Evolutionary conservation across 2,797 vertebrate species (phyloP).

Genomic region (Ceryle rudis): DNA sequence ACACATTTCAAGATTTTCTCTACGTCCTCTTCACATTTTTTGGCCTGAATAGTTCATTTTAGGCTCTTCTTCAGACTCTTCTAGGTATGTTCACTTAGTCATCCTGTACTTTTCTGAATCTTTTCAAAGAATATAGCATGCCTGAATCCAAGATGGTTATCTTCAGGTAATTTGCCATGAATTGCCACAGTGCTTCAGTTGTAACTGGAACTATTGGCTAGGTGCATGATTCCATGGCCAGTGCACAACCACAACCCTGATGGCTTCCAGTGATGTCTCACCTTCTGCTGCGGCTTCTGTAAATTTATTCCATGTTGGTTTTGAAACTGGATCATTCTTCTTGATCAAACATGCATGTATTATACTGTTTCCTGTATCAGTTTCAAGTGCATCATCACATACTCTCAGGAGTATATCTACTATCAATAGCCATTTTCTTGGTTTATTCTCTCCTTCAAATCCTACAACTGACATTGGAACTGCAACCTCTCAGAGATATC

Average conservation of each 20-base stretch:
- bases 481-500: background rate
- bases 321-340: constrained; percentile 2
- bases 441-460: background rate
- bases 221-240: accelerated
- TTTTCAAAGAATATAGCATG: background rate
- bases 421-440: background rate
- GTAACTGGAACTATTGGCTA: background rate
- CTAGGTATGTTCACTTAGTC: background rate
- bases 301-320: background rate
- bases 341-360: background rate
- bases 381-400: background rate
- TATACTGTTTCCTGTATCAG: background rate
- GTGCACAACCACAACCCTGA: background rate
- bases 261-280: background rate
- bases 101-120: background rate
- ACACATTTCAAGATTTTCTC: background rate
- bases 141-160: background rate
- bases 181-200: background rate
- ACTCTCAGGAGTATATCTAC: constrained; percentile 1
- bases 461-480: background rate
- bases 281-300: background rate
- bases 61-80: background rate
- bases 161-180: background rate
- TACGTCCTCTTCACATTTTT: background rate
- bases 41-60: background rate